phyloP scores from a whole-genome alignment of 2,888 invertebrate genomes.

The Hypomecis punctinalis region DNA sequence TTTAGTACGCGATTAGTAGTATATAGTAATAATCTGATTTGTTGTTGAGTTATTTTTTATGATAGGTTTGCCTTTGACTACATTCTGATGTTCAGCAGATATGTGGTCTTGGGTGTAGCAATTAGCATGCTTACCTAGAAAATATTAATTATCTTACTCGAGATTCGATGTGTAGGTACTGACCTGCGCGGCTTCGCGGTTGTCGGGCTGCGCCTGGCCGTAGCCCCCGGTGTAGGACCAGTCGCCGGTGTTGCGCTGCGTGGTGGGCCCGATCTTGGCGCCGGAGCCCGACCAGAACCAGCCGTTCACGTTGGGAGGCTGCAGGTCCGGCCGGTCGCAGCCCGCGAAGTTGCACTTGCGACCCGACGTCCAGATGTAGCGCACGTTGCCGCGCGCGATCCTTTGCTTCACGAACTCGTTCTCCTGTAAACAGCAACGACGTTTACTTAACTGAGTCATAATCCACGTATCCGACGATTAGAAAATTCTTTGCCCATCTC shows the following conservation, averaged over 20 bases:
- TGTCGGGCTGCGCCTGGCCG: conserved; percentile 95
- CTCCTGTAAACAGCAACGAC: conserved; percentile 76
- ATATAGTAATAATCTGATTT: no score
- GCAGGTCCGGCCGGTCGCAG: conserved; percentile 92
- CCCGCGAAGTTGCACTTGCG: conserved; percentile 97
- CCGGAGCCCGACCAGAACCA: conserved; percentile 98
- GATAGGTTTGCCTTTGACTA: no score
- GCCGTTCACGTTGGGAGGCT: conserved; percentile 93
- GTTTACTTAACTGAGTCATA: no score
- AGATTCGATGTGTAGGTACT: conserved; percentile 38
- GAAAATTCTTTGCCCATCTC: no score
- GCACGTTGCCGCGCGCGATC: conserved; percentile 90
- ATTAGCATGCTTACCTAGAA: no score
- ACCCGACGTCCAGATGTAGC: conserved; percentile 96
- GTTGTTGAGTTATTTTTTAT: no score
- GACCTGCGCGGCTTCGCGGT: conserved; percentile 95
- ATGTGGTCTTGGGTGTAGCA: no score
- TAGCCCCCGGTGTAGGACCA: conserved; percentile 96
- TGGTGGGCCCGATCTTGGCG: conserved; percentile 95
- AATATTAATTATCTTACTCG: no score
- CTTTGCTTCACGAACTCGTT: conserved; percentile 96
- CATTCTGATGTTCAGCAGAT: no score
- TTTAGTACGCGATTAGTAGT: no score
- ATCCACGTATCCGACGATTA: no score
- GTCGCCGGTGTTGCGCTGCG: conserved; percentile 94